These are phyloP conservation scores for Ictalurus furcatus DNA, from an alignment of 2,113 vertebrate genomes.

Conservation along the genomic window DNA sequence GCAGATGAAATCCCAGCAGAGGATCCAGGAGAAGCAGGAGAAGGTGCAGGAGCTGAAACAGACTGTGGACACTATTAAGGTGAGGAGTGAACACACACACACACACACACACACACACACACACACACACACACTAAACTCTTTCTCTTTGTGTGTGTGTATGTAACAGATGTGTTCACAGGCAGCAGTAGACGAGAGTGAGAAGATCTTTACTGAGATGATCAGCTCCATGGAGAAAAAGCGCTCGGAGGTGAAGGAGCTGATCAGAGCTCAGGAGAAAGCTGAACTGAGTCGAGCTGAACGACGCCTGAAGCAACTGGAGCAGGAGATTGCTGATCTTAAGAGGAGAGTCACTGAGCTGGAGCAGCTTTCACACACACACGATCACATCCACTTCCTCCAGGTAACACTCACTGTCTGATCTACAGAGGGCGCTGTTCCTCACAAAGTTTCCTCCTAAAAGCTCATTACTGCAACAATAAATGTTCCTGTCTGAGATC, in stretches of 20 bases:
- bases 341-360: constrained; percentile 41
- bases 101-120: no score
- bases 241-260: neutral
- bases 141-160: no score
- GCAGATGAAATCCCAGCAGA: no score
- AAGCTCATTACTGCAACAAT: no score
- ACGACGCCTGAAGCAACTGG: neutral
- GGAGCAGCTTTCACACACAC: constrained; percentile 45
- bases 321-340: constrained; percentile 41
- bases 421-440: neutral
- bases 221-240: neutral
- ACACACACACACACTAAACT: no score
- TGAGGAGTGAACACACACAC: no score
- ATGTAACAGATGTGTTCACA: neutral
- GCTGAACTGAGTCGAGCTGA: neutral
- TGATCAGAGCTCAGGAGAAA: constrained; percentile 5
- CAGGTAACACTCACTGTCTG: constrained; percentile 36
- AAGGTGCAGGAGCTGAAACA: no score
- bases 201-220: constrained; percentile 3
- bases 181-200: neutral
- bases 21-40: no score
- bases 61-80: no score
- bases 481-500: no score
- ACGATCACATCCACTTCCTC: constrained; percentile 45
- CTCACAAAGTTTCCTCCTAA: no score